These are phyloP conservation scores for Speoplatyrhinus poulsoni DNA, from an alignment of 2,113 vertebrate species.

Conservation along the genomic window DNA sequence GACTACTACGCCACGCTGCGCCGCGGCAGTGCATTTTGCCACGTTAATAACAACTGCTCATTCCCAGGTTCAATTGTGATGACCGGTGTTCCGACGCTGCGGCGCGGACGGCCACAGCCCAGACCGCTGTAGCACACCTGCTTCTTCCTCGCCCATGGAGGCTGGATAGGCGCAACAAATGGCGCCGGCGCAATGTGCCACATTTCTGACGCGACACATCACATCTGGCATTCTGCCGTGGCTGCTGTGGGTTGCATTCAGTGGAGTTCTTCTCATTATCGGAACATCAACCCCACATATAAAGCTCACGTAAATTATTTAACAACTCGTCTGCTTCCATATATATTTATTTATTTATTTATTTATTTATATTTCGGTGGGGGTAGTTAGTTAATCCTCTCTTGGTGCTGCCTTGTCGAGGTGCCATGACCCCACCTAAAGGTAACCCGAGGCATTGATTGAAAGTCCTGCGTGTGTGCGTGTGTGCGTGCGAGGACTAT, in stretches of 20 bases:
- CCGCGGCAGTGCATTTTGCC: no score
- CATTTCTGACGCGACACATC: no score
- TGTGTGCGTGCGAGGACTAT: not conserved
- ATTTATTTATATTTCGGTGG: slow-evolving; percentile 26
- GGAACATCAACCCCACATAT: slow-evolving; percentile 45
- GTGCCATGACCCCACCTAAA: slow-evolving; percentile 77
- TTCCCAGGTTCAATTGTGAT: no score
- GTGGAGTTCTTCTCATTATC: slow-evolving; percentile 45
- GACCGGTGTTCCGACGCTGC: no score
- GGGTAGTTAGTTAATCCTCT: slow-evolving; percentile 21
- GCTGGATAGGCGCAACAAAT: no score
- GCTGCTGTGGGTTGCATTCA: slow-evolving; percentile 28
- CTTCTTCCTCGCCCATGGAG: no score
- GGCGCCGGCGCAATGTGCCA: no score
- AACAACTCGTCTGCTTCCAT: slow-evolving; percentile 51
- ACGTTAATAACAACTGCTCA: no score
- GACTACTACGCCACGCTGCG: no score
- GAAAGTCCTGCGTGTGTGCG: not conserved
- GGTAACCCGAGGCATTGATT: slow-evolving; percentile 53
- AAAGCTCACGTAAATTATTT: slow-evolving; percentile 54
- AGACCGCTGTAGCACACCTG: no score
- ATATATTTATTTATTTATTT: slow-evolving; percentile 31
- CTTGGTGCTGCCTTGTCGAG: slow-evolving; percentile 42
- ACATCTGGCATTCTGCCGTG: no score
- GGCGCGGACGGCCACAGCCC: no score